Percentiles rank a stretch among this genome's conserved stretches.
These are phyloP conservation scores for Gadus chalcogrammus DNA, from an alignment of 2,113 vertebrate species.

Conservation along the genomic window DNA sequence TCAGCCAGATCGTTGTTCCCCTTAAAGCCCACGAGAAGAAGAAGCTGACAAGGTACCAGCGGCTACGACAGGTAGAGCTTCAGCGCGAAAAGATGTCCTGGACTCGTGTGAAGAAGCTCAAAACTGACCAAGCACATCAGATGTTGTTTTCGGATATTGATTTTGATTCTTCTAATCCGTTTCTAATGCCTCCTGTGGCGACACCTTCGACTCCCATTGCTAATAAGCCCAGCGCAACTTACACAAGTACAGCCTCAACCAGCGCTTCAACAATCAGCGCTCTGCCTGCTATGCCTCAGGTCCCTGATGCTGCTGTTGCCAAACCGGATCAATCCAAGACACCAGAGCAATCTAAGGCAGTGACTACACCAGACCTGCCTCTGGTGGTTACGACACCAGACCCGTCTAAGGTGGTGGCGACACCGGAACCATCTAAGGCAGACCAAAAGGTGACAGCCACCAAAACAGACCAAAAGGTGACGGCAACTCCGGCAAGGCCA, in stretches of 20 bases:
- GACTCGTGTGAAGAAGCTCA: constrained; percentile 89
- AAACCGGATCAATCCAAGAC: neutral
- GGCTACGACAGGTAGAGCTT: constrained; percentile 73
- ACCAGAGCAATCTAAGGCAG: neutral
- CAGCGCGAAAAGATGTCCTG: constrained; percentile 84
- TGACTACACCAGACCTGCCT: neutral
- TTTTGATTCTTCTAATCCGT: constrained; percentile 37
- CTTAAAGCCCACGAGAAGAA: constrained; percentile 86
- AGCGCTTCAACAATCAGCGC: constrained; percentile 20
- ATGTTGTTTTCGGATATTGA: constrained; percentile 53
- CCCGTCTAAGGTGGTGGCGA: neutral
- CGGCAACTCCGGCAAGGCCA: neutral
- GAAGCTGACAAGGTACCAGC: constrained; percentile 74
- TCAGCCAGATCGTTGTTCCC: constrained; percentile 84
- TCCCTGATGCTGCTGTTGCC: neutral
- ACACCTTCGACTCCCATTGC: constrained; percentile 20
- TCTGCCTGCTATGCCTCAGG: constrained; percentile 12
- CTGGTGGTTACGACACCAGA: constrained; percentile 7
- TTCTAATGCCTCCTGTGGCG: constrained; percentile 21
- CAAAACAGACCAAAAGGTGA: neutral
- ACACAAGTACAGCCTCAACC: constrained; percentile 20
- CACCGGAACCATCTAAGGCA: neutral
- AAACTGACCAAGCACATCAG: constrained; percentile 73
- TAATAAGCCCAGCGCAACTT: constrained; percentile 33
- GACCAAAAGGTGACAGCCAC: constrained; percentile 21